phyloP scores from a whole-genome alignment of 2,888 invertebrate species.

The Nudaria mundana region DNA sequence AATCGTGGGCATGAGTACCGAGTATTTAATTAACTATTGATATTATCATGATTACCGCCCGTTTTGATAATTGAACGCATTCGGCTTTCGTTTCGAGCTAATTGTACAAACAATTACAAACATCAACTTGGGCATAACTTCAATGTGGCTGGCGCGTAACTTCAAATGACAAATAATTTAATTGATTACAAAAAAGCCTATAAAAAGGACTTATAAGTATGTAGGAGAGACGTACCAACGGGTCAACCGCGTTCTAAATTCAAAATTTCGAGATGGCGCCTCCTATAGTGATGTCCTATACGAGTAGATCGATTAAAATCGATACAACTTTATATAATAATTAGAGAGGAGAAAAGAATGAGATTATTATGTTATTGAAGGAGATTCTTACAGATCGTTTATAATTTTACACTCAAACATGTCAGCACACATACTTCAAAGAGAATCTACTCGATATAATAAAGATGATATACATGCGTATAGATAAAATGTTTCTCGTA shows the following conservation, averaged over 20 bases:
- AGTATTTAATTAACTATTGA: too few species aligned
- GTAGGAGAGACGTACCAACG: slow-evolving; percentile 43
- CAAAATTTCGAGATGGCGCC: slow-evolving; percentile 24
- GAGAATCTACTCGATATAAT: slow-evolving; percentile 27
- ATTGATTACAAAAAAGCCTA: slow-evolving; percentile 47
- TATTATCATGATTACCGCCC: too few species aligned
- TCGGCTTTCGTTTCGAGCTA: slow-evolving; percentile 26
- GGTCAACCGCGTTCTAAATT: slow-evolving; percentile 25
- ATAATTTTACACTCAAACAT: slow-evolving; percentile 37
- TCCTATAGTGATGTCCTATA: slow-evolving; percentile 11
- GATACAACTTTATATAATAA: slow-evolving; percentile 15
- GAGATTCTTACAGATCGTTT: slow-evolving; percentile 40
- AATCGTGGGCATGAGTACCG: too few species aligned
- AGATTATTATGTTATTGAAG: slow-evolving; percentile 23
- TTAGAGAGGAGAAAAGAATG: slow-evolving; percentile 20
- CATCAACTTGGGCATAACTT: slow-evolving; percentile 48
- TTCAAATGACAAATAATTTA: slow-evolving; percentile 42
- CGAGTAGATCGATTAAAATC: slow-evolving; percentile 14
- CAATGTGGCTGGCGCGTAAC: slow-evolving; percentile 50
- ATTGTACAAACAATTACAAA: slow-evolving; percentile 37
- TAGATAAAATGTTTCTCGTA: slow-evolving; percentile 11
- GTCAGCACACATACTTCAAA: slow-evolving; percentile 30
- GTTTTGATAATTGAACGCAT: too few species aligned
- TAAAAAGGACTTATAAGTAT: slow-evolving; percentile 43
- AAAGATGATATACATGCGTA: slow-evolving; percentile 19